Evolutionary conservation across 2,113 vertebrate genomes (phyloP).

Genomic region (Petaurus breviceps): DNA sequence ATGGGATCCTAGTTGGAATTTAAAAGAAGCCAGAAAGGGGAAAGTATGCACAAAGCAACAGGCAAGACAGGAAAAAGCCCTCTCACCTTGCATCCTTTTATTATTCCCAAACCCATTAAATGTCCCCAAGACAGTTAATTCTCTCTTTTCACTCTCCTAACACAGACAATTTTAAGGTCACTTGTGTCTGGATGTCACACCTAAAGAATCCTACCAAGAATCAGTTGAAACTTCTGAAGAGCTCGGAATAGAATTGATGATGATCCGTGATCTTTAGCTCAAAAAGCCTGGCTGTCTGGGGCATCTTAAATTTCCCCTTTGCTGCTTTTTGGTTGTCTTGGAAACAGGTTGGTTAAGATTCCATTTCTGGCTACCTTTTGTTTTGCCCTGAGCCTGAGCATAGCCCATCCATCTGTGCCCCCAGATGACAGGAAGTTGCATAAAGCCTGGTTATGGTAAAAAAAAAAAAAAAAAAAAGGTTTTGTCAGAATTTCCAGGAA

Average conservation of each 20-base stretch:
- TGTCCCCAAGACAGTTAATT: not conserved
- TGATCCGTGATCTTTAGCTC: not conserved
- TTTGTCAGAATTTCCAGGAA: not conserved
- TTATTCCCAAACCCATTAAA: not conserved
- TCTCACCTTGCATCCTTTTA: not conserved
- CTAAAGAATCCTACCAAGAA: not conserved
- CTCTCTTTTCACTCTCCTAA: not conserved
- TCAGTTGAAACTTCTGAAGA: not conserved
- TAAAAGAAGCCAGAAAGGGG: not conserved
- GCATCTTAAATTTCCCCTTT: conserved; percentile 29
- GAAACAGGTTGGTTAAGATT: not conserved
- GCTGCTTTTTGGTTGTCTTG: conserved; percentile 2
- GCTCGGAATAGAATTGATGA: not conserved
- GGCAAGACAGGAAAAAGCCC: not conserved
- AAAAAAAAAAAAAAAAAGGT: conserved; percentile 16
- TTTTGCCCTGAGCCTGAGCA: not conserved
- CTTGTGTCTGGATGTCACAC: not conserved
- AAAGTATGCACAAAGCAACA: not conserved
- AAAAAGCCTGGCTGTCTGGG: not conserved
- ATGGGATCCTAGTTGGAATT: not conserved
- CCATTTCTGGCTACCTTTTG: conserved; percentile 19
- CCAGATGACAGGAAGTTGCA: conserved; percentile 15
- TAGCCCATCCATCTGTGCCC: not conserved
- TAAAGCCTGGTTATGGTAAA: not conserved
- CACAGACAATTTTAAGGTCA: not conserved